Conservation (phyloP, 2,113 vertebrate genomes). For the Myxocyprinus asiaticus region DNA sequence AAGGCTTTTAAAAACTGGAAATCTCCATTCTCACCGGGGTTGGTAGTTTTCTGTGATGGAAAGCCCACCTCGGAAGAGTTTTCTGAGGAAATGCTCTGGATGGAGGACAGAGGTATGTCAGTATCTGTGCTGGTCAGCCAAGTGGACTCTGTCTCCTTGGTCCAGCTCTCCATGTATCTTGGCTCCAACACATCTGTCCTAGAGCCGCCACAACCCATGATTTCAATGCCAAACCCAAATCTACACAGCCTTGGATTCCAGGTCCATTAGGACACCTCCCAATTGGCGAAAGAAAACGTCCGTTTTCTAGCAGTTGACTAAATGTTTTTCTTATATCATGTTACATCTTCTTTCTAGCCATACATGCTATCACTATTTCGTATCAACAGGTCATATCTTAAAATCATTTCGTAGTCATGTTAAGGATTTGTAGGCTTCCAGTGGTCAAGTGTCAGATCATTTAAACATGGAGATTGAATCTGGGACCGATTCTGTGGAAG, state of each 20-base stretch:
- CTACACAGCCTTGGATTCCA: not conserved
- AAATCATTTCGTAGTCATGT: not conserved
- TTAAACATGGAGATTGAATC: not conserved
- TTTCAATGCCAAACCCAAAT: conserved; percentile 9
- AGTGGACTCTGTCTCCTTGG: conserved; percentile 80
- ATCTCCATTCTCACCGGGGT: conserved; percentile 61
- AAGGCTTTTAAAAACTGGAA: not conserved
- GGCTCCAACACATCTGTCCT: conserved; percentile 79
- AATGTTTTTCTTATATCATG: not conserved
- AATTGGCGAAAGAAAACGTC: not conserved
- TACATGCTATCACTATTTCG: not conserved
- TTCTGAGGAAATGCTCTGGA: conserved; percentile 77
- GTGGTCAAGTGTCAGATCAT: not conserved
- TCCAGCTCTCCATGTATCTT: conserved; percentile 80
- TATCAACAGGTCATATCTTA: not conserved
- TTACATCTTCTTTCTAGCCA: not conserved
- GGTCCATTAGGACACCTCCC: conserved; percentile 4
- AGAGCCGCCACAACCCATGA: conserved; percentile 80
- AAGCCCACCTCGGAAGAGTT: conserved; percentile 68
- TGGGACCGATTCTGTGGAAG: conserved; percentile 2
- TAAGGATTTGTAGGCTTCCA: not conserved
- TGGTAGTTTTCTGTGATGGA: conserved; percentile 68
- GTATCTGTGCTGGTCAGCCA: conserved; percentile 79
- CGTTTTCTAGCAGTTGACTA: not conserved
- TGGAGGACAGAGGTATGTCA: conserved; percentile 78